Conservation (phyloP, 2,113 vertebrate species). For the Canis aureus region DNA sequence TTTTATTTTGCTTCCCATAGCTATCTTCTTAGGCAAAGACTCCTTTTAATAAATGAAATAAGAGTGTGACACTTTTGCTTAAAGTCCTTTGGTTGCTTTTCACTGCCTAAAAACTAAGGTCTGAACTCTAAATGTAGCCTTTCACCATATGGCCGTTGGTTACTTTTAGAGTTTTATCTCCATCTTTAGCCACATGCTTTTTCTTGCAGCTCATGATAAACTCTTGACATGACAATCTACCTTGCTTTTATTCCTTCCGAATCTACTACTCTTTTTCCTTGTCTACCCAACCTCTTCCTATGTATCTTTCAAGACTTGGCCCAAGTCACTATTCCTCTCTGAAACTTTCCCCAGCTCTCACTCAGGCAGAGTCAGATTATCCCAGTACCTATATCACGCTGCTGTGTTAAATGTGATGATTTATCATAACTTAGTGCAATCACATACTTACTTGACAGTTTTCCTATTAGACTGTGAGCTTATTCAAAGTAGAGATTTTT, state of each 20-base stretch:
- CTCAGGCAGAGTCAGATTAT: neutral
- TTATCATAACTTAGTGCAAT: neutral
- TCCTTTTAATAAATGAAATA: neutral
- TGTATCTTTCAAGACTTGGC: neutral
- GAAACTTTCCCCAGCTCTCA: neutral
- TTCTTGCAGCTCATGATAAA: neutral
- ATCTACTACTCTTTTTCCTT: neutral
- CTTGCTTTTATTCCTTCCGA: conserved; percentile 9
- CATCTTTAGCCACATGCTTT: neutral
- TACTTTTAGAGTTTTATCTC: conserved; percentile 3
- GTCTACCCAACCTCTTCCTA: neutral
- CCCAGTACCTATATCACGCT: neutral
- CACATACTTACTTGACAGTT: conserved; percentile 1
- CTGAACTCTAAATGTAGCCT: neutral
- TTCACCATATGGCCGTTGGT: neutral
- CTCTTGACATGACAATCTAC: neutral
- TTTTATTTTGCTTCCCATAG: neutral
- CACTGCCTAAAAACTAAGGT: neutral
- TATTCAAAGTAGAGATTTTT: conserved; percentile 9
- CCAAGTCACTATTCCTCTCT: neutral
- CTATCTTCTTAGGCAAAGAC: neutral
- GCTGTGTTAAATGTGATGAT: neutral
- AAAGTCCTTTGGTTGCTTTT: neutral
- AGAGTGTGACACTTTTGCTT: neutral
- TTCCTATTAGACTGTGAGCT: neutral